Conservation (phyloP, 2,888 invertebrate species). For the Pyralis farinalis region DNA sequence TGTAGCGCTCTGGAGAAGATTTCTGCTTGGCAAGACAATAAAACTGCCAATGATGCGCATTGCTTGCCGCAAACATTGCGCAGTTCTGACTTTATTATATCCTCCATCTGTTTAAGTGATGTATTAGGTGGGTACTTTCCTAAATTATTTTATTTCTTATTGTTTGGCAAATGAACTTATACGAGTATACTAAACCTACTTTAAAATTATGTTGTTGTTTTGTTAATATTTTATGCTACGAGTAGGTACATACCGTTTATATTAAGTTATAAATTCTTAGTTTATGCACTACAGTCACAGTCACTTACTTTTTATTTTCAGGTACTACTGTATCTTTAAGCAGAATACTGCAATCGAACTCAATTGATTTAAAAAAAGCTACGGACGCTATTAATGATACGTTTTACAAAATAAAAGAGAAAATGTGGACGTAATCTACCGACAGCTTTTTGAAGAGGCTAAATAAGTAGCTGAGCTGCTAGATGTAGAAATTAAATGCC, state of each 20-base stretch:
- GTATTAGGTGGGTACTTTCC: conserved; percentile 15
- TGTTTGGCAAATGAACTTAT: too few species aligned
- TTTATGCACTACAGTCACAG: too few species aligned
- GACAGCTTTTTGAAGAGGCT: conserved; percentile 13
- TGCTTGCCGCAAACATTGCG: conserved; percentile 16
- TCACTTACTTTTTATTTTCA: too few species aligned
- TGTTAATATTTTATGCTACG: too few species aligned
- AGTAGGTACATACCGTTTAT: conserved; percentile 5
- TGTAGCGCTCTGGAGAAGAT: conserved; percentile 16
- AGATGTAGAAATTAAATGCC: conserved; percentile 13
- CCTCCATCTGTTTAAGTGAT: conserved; percentile 16
- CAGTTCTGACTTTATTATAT: conserved; percentile 16
- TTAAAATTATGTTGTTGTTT: too few species aligned
- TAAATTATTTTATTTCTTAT: too few species aligned
- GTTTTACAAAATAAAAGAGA: conserved; percentile 12
- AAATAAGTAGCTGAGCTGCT: conserved; percentile 15
- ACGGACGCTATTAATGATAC: conserved; percentile 12
- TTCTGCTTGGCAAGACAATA: conserved; percentile 17
- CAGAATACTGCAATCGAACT: conserved; percentile 13
- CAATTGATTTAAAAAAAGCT: conserved; percentile 16
- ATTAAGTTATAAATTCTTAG: conserved; percentile 5
- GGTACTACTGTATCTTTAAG: conserved; percentile 15
- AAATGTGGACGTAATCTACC: conserved; percentile 13
- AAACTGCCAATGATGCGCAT: conserved; percentile 16
- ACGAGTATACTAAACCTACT: too few species aligned